These are phyloP conservation scores for Prorops nasuta DNA, from an alignment of 1,140 invertebrate species.

Conservation along the genomic window DNA sequence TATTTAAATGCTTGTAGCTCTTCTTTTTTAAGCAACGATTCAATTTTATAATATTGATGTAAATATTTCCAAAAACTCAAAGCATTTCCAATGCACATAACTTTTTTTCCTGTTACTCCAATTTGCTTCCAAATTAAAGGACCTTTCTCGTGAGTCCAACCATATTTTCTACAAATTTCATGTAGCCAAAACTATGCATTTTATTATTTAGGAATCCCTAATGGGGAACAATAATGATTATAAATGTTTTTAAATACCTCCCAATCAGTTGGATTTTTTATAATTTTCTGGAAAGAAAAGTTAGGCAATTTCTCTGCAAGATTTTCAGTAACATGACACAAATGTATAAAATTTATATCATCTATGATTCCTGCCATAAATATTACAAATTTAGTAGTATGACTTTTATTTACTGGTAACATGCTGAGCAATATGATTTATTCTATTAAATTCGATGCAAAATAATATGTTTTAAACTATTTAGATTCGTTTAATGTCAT, in stretches of 20 bases:
- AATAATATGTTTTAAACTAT: not conserved
- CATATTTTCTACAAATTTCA: conserved; percentile 13
- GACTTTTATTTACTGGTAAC: not conserved
- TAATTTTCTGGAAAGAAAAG: conserved; percentile 18
- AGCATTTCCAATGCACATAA: conserved; percentile 19
- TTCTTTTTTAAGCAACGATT: conserved; percentile 5
- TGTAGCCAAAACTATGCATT: conserved; percentile 25
- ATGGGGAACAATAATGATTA: not conserved
- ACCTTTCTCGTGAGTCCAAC: conserved; percentile 22
- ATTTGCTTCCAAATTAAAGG: conserved; percentile 30
- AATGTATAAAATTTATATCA: conserved; percentile 17
- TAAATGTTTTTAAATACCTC: conserved; percentile 14
- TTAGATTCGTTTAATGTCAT: conserved; percentile 7
- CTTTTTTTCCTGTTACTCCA: conserved; percentile 5
- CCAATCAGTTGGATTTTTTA: conserved; percentile 18
- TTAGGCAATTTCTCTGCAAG: conserved; percentile 18
- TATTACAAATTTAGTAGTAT: conserved; percentile 2
- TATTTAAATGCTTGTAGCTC: conserved; percentile 17
- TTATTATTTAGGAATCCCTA: too few species aligned
- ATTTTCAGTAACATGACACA: conserved; percentile 21
- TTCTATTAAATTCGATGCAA: not conserved
- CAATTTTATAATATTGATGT: conserved; percentile 21
- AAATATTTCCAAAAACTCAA: conserved; percentile 24
- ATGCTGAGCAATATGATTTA: too few species aligned
- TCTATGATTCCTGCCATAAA: conserved; percentile 19